These are phyloP conservation scores for Sorex araneus DNA, from an alignment of 2,113 vertebrate species.

Conservation along the genomic window DNA sequence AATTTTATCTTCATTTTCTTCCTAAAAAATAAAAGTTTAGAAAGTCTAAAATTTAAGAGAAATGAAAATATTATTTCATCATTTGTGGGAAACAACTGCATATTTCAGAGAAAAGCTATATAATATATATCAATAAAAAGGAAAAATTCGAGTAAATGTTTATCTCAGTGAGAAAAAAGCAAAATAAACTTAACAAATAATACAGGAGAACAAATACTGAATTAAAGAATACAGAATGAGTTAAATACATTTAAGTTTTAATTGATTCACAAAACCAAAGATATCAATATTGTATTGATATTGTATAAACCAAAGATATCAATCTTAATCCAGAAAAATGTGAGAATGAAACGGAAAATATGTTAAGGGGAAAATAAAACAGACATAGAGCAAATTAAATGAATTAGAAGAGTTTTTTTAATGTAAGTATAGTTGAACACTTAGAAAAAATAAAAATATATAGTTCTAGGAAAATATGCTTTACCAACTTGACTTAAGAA, in stretches of 20 bases:
- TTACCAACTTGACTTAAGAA: slow-evolving; percentile 1
- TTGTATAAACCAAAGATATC: background rate
- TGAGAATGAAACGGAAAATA: background rate
- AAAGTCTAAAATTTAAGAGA: background rate
- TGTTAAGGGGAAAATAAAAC: background rate
- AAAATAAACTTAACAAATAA: background rate
- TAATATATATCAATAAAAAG: background rate
- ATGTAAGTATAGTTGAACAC: background rate
- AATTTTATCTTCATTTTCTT: background rate
- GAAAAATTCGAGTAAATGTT: background rate
- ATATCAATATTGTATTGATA: too few relatives aligned
- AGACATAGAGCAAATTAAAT: background rate
- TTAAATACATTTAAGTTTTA: background rate
- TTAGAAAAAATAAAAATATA: background rate
- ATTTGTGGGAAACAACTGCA: too few relatives aligned
- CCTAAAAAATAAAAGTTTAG: slow-evolving; percentile 15
- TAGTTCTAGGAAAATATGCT: background rate
- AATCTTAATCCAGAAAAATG: background rate
- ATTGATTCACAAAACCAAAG: background rate
- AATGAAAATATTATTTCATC: background rate
- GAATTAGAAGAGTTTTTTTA: background rate
- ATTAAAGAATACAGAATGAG: background rate
- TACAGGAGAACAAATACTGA: background rate
- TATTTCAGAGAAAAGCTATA: background rate
- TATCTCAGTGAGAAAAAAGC: background rate